Conservation (phyloP, 2,113 vertebrate species). For the Brachirus orientalis region DNA sequence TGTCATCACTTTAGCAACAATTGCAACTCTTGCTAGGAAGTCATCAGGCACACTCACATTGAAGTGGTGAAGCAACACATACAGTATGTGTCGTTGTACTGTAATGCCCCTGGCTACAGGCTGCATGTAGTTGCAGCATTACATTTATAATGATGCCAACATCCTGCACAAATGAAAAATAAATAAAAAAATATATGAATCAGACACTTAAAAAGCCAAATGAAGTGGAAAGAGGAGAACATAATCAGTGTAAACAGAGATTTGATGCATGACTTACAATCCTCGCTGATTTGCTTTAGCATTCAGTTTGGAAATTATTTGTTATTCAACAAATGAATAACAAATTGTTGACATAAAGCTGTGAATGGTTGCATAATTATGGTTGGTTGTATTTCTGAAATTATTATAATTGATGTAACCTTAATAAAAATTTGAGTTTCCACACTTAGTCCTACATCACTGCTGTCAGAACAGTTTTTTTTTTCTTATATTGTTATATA, state of each 20-base stretch:
- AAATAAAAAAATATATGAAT: no score
- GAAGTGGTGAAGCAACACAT: no score
- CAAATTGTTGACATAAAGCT: conserved; percentile 21
- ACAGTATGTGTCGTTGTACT: no score
- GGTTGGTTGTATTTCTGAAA: conserved; percentile 15
- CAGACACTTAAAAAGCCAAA: conserved; percentile 9
- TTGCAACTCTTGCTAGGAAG: no score
- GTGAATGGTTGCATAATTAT: conserved; percentile 10
- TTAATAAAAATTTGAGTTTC: conserved; percentile 18
- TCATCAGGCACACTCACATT: no score
- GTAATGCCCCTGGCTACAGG: no score
- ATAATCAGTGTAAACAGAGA: conserved; percentile 3
- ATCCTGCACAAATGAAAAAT: no score
- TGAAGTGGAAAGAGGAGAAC: conserved; percentile 5
- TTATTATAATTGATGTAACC: neutral
- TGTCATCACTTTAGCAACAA: no score
- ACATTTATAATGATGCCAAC: no score
- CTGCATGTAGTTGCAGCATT: no score
- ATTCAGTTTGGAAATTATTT: no score
- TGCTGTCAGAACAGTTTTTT: neutral
- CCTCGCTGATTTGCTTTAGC: conserved; percentile 15
- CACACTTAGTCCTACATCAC: neutral
- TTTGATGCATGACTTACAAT: conserved; percentile 8
- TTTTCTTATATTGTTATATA: neutral
- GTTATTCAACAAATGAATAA: neutral